Percentiles rank a stretch among this genome's conserved stretches.
Conservation (phyloP, 2,113 vertebrate species). For the Corydoras maculifer region DNA sequence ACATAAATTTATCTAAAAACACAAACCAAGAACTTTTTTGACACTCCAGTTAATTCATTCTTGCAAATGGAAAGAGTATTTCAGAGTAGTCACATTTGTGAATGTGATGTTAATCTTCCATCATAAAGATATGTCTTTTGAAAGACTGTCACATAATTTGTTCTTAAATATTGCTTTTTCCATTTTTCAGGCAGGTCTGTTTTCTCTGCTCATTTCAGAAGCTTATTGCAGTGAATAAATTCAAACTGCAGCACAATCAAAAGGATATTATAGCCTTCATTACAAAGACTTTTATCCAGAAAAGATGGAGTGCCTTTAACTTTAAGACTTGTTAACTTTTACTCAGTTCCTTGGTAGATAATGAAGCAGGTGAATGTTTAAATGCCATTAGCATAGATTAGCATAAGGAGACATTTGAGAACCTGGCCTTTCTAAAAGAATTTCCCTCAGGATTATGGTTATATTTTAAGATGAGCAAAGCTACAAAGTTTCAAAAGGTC, state of each 20-base stretch:
- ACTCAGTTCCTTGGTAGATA: neutral
- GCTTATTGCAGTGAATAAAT: neutral
- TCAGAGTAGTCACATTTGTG: too few relatives aligned
- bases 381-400: constrained; percentile 11
- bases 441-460: constrained; percentile 9
- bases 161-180: neutral
- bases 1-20: too few relatives aligned
- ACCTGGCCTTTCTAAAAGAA: neutral
- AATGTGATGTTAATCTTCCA: neutral
- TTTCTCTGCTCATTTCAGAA: neutral
- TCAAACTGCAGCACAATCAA: neutral
- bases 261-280: neutral
- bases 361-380: neutral
- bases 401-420: neutral
- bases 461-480: constrained; percentile 14
- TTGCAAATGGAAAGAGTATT: too few relatives aligned
- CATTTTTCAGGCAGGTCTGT: neutral
- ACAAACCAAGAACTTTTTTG: too few relatives aligned
- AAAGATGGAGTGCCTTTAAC: neutral
- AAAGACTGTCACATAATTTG: neutral
- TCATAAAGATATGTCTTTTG: neutral
- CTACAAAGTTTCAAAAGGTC: constrained; percentile 1
- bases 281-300: neutral
- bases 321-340: neutral
- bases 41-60: too few relatives aligned